A percentile compares a stretch with the other conserved stretches of the same genome.
phyloP scores from a whole-genome alignment of 53 echinoderm and acorn worm species.

The Zoroaster sp. region DNA sequence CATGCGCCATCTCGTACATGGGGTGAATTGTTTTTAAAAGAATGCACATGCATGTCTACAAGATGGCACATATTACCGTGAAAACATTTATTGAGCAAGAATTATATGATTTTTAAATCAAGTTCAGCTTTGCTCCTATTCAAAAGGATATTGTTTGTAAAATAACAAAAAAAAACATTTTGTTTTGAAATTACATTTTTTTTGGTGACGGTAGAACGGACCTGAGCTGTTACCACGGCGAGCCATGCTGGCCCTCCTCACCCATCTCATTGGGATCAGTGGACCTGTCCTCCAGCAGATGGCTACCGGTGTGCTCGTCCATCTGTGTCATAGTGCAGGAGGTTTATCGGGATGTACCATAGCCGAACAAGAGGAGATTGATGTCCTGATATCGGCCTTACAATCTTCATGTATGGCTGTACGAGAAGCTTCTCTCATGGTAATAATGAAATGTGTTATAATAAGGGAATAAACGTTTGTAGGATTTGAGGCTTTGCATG shows the following conservation, averaged over 20 bases:
- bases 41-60: too few relatives aligned
- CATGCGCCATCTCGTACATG: too few relatives aligned
- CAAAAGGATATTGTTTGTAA: background rate
- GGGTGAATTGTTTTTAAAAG: too few relatives aligned
- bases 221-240: conserved; percentile 88
- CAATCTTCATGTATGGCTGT: conserved; percentile 74
- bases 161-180: background rate
- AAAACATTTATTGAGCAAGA: too few relatives aligned
- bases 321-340: conserved; percentile 84
- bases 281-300: conserved; percentile 70
- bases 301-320: conserved; percentile 62
- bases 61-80: too few relatives aligned
- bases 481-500: too few relatives aligned
- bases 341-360: conserved; percentile 70
- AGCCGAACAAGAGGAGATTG: conserved; percentile 88
- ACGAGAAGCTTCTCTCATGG: conserved; percentile 80
- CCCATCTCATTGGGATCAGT: conserved; percentile 77
- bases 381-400: conserved; percentile 67
- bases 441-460: background rate
- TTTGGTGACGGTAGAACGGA: conserved; percentile 61
- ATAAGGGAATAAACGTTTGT: too few relatives aligned
- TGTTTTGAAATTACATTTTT: background rate
- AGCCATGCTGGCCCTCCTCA: conserved; percentile 79
- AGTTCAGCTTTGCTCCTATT: too few relatives aligned
- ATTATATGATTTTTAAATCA: too few relatives aligned